Percentiles rank a stretch among this genome's conserved stretches.
Evolutionary conservation across 2,888 invertebrate species (phyloP).

Genomic region (Thymelicus sylvestris): DNA sequence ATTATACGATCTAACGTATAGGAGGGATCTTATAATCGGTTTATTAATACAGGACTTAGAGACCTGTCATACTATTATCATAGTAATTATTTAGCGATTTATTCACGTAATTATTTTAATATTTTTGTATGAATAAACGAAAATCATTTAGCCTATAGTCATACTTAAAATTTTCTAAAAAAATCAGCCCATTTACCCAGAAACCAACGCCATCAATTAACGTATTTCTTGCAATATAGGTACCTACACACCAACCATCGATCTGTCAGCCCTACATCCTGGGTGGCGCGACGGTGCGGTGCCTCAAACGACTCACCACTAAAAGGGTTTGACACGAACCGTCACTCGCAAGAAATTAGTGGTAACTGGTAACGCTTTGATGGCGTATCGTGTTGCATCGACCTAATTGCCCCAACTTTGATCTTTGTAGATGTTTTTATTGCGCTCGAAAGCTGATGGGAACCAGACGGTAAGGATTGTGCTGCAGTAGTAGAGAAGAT

Average conservation of each 20-base stretch:
- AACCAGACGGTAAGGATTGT: slow-evolving; percentile 39
- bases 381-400: slow-evolving; percentile 62
- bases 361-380: slow-evolving; percentile 58
- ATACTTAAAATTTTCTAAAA: neutral
- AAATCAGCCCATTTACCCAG: neutral
- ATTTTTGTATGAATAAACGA: too few species aligned
- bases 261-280: slow-evolving; percentile 51
- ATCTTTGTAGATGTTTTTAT: slow-evolving; percentile 62
- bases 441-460: slow-evolving; percentile 48
- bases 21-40: too few species aligned
- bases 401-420: slow-evolving; percentile 77
- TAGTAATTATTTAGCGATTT: too few species aligned
- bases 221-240: neutral
- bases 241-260: too few species aligned
- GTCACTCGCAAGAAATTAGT: slow-evolving; percentile 71
- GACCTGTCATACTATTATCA: too few species aligned
- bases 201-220: neutral
- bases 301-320: slow-evolving; percentile 55
- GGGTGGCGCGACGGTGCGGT: slow-evolving; percentile 57
- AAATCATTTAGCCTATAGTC: too few species aligned
- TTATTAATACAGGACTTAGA: too few species aligned
- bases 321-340: slow-evolving; percentile 73
- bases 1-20: too few species aligned
- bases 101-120: too few species aligned
- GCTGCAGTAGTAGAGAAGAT: slow-evolving; percentile 24